phyloP scores from a whole-genome alignment of 1,140 invertebrate genomes.

The Drosophila kanapiae region DNA sequence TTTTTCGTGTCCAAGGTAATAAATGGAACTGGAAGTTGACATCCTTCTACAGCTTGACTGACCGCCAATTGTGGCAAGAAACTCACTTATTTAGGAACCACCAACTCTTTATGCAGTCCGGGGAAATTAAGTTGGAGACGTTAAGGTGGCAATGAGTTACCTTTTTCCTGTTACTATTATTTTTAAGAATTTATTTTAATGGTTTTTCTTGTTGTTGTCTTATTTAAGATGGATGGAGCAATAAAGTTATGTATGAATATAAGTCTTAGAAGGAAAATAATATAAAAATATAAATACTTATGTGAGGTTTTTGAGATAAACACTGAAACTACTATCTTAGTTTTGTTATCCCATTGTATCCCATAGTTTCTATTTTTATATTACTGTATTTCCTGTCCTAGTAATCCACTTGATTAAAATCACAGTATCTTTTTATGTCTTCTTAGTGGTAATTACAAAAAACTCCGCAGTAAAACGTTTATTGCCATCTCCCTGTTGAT shows the following conservation, averaged over 20 bases:
- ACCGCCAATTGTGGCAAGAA: conserved; percentile 24
- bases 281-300: too few species aligned
- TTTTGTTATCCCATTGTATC: too few species aligned
- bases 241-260: too few species aligned
- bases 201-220: not conserved
- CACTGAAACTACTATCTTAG: too few species aligned
- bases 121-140: not conserved
- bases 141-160: too few species aligned
- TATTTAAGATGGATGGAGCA: too few species aligned
- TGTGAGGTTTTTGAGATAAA: too few species aligned
- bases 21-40: conserved; percentile 54
- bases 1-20: conserved; percentile 71
- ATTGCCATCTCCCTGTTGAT: not conserved
- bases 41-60: conserved; percentile 15
- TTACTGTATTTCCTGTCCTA: not conserved
- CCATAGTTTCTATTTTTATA: not conserved
- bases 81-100: not conserved
- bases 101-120: conserved; percentile 12
- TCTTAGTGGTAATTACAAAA: not conserved
- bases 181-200: too few species aligned
- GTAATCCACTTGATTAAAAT: not conserved
- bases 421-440: not conserved
- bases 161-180: too few species aligned
- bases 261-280: too few species aligned
- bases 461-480: conserved; percentile 2